A percentile compares a stretch with the other conserved stretches of the same genome.
phyloP scores from a whole-genome alignment of 2,888 invertebrate species.

The Chymomyza fuscimana region DNA sequence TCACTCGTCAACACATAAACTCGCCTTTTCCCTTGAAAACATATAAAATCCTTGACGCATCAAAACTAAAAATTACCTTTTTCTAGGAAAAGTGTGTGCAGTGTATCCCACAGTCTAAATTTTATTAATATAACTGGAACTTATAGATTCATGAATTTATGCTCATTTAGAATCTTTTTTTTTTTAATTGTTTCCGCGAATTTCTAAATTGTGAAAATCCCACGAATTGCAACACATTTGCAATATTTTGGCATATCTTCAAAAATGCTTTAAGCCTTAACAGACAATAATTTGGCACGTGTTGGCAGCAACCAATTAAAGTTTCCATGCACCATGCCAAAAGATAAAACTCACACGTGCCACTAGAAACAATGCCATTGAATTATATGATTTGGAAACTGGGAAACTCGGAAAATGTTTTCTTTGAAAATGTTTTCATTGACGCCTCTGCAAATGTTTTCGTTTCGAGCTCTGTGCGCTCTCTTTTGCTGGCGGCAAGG shows the following conservation, averaged over 20 bases:
- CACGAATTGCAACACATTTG: not conserved
- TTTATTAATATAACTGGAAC: too few species aligned
- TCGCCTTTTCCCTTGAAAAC: too few species aligned
- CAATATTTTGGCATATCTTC: not conserved
- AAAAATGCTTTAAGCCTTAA: not conserved
- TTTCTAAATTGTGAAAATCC: too few species aligned
- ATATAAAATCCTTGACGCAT: too few species aligned
- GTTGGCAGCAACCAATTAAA: not conserved
- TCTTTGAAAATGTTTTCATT: slow-evolving; percentile 70
- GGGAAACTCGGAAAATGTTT: slow-evolving; percentile 50
- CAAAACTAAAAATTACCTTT: too few species aligned
- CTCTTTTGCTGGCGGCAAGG: not conserved
- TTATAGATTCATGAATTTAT: too few species aligned
- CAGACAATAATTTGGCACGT: not conserved
- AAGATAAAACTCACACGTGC: not conserved
- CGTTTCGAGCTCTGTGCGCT: not conserved
- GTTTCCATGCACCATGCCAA: not conserved
- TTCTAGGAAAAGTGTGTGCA: too few species aligned
- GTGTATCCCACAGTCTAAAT: too few species aligned
- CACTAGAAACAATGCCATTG: not conserved
- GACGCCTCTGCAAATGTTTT: slow-evolving; percentile 45
- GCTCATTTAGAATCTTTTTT: too few species aligned
- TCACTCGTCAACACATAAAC: too few species aligned
- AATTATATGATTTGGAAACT: slow-evolving; percentile 3
- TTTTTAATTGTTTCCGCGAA: too few species aligned